Base-by-base conservation (phyloP, 1,140 invertebrate species). In the Orius insidiosus region DNA sequence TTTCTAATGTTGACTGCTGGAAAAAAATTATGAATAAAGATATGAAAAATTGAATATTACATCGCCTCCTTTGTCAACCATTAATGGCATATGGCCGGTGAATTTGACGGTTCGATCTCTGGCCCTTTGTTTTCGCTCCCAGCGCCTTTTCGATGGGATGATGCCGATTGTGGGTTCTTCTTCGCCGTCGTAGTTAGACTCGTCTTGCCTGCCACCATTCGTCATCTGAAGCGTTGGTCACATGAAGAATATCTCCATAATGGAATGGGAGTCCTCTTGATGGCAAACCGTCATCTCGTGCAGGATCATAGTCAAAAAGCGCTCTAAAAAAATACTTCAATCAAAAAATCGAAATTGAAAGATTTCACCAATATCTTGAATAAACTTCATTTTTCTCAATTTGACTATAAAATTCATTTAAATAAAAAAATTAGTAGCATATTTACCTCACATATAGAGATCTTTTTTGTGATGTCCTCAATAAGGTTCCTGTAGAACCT, bases 141-240 rank as follows among this genome's bases (percentile, higher is more conserved):
- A 89, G 51, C 86, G 72, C 47, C 78, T 72, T 56, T 85, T 85
- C 18, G 83, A 87, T 10, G 86, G 86, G 52, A 92, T 82, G 56
- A 92, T 88, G 33, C 85, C 85, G 55, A 86, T 76, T 32, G 78
- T 73, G 54, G 66, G 62, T 19, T 65, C 54, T 55, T 68, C 65
- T 30, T 65, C 53, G 18, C 60, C n/a, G 78, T 69, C 35, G 74
- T 71, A 3, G 74, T 71, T 36, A 76, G 56, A 75, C 64, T 40
- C 66, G 60, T 49, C 72, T 64, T 10, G 58, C 18, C 63, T 97
- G 94, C 95, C 95, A 99, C 95, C 95, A 99, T 64, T 98, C 93
- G 63, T 98, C 94, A 64, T 99, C 96, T 50, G 86, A 92, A 39
- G 94, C 93, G 64, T 99, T 99, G 24, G 90, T 95, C 41, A 99